These are phyloP conservation scores for Neodiprion virginianus DNA, from an alignment of 1,140 invertebrate genomes.

Conservation along the genomic window DNA sequence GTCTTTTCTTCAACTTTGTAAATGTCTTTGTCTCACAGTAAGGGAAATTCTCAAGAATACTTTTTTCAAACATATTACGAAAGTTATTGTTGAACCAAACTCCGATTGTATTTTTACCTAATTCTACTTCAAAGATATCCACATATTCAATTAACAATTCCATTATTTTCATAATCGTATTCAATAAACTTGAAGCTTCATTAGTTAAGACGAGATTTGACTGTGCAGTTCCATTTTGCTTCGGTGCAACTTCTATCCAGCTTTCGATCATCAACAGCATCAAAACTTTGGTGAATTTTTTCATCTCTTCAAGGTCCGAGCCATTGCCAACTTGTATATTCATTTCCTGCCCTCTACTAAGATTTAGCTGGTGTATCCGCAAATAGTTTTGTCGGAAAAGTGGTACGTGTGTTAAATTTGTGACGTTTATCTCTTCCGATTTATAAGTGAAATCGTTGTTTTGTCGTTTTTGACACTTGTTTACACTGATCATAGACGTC, in stretches of 20 bases:
- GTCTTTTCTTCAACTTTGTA: slow-evolving; percentile 36
- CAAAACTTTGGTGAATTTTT: slow-evolving; percentile 66
- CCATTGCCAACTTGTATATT: slow-evolving; percentile 21
- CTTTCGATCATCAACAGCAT: slow-evolving; percentile 76
- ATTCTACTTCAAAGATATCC: slow-evolving; percentile 51
- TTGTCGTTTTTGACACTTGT: slow-evolving; percentile 18
- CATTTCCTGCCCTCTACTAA: slow-evolving; percentile 24
- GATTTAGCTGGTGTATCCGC: slow-evolving; percentile 35
- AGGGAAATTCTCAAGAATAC: slow-evolving; percentile 64
- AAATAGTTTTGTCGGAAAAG: slow-evolving; percentile 36
- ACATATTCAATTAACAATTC: slow-evolving; percentile 63
- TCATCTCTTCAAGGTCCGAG: slow-evolving; percentile 37
- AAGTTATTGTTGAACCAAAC: slow-evolving; percentile 63
- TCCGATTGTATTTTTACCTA: slow-evolving; percentile 39
- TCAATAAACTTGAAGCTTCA: slow-evolving; percentile 66
- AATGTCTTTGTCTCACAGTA: slow-evolving; percentile 49
- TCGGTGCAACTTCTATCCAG: slow-evolving; percentile 74
- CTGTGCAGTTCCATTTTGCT: slow-evolving; percentile 44
- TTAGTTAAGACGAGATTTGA: slow-evolving; percentile 57
- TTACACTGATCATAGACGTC: slow-evolving; percentile 51
- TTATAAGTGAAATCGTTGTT: neutral
- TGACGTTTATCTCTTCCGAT: slow-evolving; percentile 7
- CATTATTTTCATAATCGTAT: slow-evolving; percentile 65
- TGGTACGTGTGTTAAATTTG: slow-evolving; percentile 31
- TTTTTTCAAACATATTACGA: slow-evolving; percentile 57